Conservation (phyloP, 1,140 invertebrate species). For the Drosophila pseudoobscura region DNA sequence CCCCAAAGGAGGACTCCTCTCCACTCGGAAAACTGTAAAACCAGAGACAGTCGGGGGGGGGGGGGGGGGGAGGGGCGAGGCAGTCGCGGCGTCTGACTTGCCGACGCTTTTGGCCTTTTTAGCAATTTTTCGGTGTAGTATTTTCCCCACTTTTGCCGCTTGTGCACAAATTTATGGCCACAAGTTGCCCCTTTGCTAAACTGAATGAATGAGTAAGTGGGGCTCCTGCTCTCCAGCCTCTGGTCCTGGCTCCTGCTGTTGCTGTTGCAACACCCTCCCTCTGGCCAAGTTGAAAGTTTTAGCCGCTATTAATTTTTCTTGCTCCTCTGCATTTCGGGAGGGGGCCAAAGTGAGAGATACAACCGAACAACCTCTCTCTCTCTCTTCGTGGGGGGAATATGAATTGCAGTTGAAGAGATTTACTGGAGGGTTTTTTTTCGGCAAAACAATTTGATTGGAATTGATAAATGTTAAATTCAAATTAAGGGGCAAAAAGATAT, state of each 20-base stretch:
- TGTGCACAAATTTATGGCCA: slow-evolving; percentile 69
- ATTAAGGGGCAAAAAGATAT: background rate
- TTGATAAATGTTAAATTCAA: slow-evolving; percentile 21
- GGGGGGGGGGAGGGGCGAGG: too few species aligned
- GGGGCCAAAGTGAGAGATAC: background rate
- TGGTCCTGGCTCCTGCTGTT: slow-evolving; percentile 16
- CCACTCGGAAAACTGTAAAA: background rate
- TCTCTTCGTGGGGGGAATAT: slow-evolving; percentile 37
- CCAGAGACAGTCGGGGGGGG: too few species aligned
- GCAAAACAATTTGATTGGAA: slow-evolving; percentile 38
- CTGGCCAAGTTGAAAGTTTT: slow-evolving; percentile 65
- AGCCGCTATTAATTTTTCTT: slow-evolving; percentile 69
- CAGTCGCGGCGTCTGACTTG: slow-evolving; percentile 34
- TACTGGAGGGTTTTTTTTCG: slow-evolving; percentile 6
- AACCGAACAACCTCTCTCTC: slow-evolving; percentile 12
- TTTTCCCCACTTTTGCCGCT: slow-evolving; percentile 54
- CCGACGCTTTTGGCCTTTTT: slow-evolving; percentile 33
- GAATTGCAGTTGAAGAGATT: slow-evolving; percentile 52
- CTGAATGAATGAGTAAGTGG: slow-evolving; percentile 49
- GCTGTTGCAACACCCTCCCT: slow-evolving; percentile 26
- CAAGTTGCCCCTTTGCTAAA: slow-evolving; percentile 62
- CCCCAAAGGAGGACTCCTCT: slow-evolving; percentile 29
- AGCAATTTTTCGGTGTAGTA: slow-evolving; percentile 70
- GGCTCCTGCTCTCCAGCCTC: slow-evolving; percentile 14
- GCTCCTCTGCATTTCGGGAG: slow-evolving; percentile 4